Base-by-base conservation (phyloP, 2,797 vertebrate genomes). In the Coregonus suidteri region DNA sequence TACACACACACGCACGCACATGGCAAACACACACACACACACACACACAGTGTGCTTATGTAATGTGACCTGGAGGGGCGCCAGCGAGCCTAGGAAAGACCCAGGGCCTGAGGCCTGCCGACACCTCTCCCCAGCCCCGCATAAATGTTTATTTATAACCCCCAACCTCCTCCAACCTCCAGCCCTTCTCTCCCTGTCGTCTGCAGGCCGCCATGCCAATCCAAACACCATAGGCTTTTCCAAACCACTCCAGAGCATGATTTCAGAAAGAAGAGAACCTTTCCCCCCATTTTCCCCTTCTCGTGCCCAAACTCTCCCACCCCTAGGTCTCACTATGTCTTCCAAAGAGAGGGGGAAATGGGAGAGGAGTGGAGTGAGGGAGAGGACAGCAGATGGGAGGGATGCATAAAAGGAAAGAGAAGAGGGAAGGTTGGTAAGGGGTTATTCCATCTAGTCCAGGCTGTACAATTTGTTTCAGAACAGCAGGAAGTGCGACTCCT, bases 71-170 rank as follows among this genome's bases (percentile, higher is more conserved):
- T 92, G 91, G 93, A 91, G 91, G 94, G 93, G 90, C 89, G 93
- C 86, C 83, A 85, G 87, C 85, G 75, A 76, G 90, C 90, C 90
- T 84, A 82, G 89, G 89, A 91, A 91, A 91, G 88, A 85, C 88
- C 85, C 79, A 76, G 89, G 91, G 91, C 93, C 91, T 73, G 73
- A 91, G 86, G 92, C 86, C 87, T 89, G 92, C 88, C 85, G 89
- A 92, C 95, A 91, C 93, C 93, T 96, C 95, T 96, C 83, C 91
- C 91, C 93, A 93, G 92, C 88, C 92, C 90, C 73, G 89, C 89
- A 82, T 91, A 93, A 95, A 94, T 93, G 90, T 96, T 96, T 95
- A 96, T 94, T 92, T 91, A 93, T 94, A 94, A 94, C 95, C 94
- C 95, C 93, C 93, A 90, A 86, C 87, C 89, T 87, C 82, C 88